phyloP scores from a whole-genome alignment of 2,888 invertebrate genomes.

The Ophion costatus region DNA sequence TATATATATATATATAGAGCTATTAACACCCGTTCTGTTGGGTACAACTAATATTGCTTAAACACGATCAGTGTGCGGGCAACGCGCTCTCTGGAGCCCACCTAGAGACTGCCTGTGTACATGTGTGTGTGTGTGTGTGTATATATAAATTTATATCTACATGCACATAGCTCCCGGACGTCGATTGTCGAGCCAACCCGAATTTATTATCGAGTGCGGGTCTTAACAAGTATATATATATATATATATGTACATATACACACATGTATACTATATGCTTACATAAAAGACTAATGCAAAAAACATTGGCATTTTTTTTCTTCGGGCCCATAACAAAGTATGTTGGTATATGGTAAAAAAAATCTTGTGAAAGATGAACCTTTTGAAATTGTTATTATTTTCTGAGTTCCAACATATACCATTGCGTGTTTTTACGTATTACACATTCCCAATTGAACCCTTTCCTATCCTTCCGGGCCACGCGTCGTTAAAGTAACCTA shows the following conservation, averaged over 20 bases:
- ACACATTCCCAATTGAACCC: no score
- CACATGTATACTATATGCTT: not conserved
- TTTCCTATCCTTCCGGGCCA: no score
- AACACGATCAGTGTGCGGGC: conserved; percentile 44
- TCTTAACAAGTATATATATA: conserved; percentile 1
- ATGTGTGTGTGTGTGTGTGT: conserved; percentile 2
- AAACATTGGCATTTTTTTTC: no score
- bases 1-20: not conserved
- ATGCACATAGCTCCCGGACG: conserved; percentile 28
- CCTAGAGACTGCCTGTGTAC: conserved; percentile 37
- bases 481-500: no score
- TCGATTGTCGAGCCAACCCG: conserved; percentile 62
- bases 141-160: no score
- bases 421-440: no score
- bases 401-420: no score
- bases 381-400: no score
- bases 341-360: no score
- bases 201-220: conserved; percentile 62
- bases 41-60: conserved; percentile 55
- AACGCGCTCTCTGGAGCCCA: conserved; percentile 19
- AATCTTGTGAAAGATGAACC: no score
- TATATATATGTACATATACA: not conserved
- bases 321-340: no score
- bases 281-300: no score
- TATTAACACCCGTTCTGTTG: conserved; percentile 48